These are phyloP conservation scores for Amyelois transitella DNA, from an alignment of 1,140 invertebrate species.

Conservation along the genomic window DNA sequence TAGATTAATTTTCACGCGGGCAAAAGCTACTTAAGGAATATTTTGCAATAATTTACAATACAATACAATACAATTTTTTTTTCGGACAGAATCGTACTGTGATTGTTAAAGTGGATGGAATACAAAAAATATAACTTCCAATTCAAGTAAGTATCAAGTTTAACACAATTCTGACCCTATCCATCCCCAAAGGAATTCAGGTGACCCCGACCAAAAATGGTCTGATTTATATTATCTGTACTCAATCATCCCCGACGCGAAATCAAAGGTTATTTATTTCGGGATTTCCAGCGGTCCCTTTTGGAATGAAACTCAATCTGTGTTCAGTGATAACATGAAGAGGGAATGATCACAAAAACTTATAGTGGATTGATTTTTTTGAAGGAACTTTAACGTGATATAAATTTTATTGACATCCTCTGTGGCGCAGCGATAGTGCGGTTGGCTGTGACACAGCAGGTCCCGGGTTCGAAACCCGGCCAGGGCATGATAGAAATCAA, in stretches of 20 bases:
- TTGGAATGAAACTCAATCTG: neutral
- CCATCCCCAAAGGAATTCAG: neutral
- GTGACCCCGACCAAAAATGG: neutral
- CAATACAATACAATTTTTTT: too few relatives aligned
- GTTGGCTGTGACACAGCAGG: too few relatives aligned
- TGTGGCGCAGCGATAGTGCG: too few relatives aligned
- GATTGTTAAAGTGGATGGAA: neutral
- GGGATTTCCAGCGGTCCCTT: neutral
- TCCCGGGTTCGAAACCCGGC: too few relatives aligned
- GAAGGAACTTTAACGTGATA: too few relatives aligned
- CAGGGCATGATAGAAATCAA: too few relatives aligned
- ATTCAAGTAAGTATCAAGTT: neutral
- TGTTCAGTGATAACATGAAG: neutral
- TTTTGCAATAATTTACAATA: too few relatives aligned
- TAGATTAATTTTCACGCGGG: too few relatives aligned
- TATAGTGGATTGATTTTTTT: neutral
- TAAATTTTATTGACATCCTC: too few relatives aligned
- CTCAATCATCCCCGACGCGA: neutral
- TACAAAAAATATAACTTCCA: neutral
- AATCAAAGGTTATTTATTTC: neutral
- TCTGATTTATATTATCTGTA: neutral
- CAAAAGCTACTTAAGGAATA: too few relatives aligned
- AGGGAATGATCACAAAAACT: neutral
- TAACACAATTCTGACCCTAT: neutral
- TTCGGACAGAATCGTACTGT: too few relatives aligned